Evolutionary conservation across 2,888 invertebrate genomes (phyloP).

Genomic region (Drosophila nr. fundita): DNA sequence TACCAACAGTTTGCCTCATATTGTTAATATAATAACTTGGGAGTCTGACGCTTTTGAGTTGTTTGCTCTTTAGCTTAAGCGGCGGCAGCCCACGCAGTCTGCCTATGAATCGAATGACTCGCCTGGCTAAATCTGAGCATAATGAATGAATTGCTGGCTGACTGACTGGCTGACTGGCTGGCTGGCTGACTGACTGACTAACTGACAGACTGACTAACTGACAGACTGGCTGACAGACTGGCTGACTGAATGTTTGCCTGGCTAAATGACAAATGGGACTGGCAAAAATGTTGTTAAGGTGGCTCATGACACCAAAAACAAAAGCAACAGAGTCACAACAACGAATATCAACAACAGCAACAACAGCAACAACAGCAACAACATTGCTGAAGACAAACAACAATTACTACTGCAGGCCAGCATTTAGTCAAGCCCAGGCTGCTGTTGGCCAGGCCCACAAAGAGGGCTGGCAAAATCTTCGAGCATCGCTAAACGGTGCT

Average conservation of each 20-base stretch:
- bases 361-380: constrained; percentile 32
- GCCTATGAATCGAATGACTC: constrained; percentile 78
- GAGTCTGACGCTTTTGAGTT: constrained; percentile 70
- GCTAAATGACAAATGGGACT: constrained; percentile 75
- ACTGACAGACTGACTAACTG: constrained; percentile 15
- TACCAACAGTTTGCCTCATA: constrained; percentile 1
- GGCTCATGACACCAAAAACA: constrained; percentile 75
- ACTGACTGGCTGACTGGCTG: constrained; percentile 22
- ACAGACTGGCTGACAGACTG: constrained; percentile 39
- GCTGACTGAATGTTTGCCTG: constrained; percentile 39
- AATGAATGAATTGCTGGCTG: constrained; percentile 72
- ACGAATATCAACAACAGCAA: constrained; percentile 25
- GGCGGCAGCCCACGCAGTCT: constrained; percentile 73
- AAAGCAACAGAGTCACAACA: constrained; percentile 1
- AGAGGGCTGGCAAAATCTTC: constrained; percentile 48
- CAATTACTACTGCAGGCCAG: constrained; percentile 67
- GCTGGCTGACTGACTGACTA: constrained; percentile 9
- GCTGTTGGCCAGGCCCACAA: constrained; percentile 65
- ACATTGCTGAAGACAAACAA: constrained; percentile 50
- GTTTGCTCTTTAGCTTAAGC: constrained; percentile 74
- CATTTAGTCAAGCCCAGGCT: constrained; percentile 73
- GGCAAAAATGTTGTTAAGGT: constrained; percentile 81
- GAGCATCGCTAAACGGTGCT: constrained; percentile 46
- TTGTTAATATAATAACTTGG: constrained; percentile 49
- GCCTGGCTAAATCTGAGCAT: constrained; percentile 69